Evolutionary conservation across 2,113 vertebrate genomes (phyloP).

Genomic region (Trachemys scripta): DNA sequence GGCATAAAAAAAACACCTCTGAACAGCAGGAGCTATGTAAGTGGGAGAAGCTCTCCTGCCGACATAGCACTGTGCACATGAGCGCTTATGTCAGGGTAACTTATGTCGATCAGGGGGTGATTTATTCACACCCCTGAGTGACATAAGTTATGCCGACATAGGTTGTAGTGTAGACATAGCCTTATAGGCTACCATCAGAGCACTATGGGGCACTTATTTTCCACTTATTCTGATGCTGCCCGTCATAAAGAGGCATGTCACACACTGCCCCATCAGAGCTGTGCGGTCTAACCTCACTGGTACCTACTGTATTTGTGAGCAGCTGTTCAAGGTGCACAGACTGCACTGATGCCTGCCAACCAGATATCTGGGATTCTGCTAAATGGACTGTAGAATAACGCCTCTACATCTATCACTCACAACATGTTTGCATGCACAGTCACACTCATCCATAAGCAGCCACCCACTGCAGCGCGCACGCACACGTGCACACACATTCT

Average conservation of each 20-base stretch:
- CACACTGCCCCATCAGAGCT: neutral
- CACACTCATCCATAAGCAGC: neutral
- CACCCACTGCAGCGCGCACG: accelerated
- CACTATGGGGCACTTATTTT: neutral
- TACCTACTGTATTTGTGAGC: neutral
- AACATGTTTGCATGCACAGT: neutral
- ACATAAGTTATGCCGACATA: too few relatives aligned
- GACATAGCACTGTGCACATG: too few relatives aligned
- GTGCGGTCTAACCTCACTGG: accelerated
- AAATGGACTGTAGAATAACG: neutral
- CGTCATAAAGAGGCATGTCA: neutral
- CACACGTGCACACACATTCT: accelerated
- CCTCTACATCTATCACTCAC: neutral
- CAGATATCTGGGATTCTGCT: neutral
- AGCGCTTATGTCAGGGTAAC: too few relatives aligned
- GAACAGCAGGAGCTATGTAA: too few relatives aligned
- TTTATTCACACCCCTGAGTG: too few relatives aligned
- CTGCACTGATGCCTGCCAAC: neutral
- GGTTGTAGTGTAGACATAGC: neutral
- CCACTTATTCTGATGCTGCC: neutral
- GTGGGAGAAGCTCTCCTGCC: too few relatives aligned
- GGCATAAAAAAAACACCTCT: too few relatives aligned
- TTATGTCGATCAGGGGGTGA: too few relatives aligned
- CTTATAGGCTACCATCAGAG: neutral
- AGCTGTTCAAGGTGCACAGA: neutral